phyloP scores from a whole-genome alignment of 2,888 invertebrate species.

The Melinaea menophilus region DNA sequence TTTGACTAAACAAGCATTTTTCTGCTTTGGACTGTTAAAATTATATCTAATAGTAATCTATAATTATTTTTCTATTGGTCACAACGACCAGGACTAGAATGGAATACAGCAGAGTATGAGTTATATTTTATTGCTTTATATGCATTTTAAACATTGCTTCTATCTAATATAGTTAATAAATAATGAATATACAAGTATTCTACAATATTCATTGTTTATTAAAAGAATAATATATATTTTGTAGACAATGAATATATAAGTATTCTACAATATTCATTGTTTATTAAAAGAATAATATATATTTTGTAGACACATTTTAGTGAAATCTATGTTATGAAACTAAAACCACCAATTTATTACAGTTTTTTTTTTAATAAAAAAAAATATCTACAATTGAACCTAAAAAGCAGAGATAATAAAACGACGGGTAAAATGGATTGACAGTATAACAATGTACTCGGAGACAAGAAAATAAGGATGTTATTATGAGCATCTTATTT shows the following conservation, averaged over 20 bases:
- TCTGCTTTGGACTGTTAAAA: constrained; percentile 14
- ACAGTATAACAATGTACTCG: too few relatives aligned
- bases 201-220: too few relatives aligned
- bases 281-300: too few relatives aligned
- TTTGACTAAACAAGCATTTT: constrained; percentile 23
- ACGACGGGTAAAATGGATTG: constrained; percentile 21
- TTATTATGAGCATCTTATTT: too few relatives aligned
- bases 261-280: too few relatives aligned
- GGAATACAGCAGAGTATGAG: constrained; percentile 5
- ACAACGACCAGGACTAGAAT: constrained; percentile 9
- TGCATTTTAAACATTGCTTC: constrained; percentile 4
- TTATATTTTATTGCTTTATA: constrained; percentile 33
- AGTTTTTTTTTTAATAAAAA: too few relatives aligned
- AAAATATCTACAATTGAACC: constrained; percentile 43
- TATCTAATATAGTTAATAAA: constrained; percentile 3
- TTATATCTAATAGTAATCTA: constrained; percentile 12
- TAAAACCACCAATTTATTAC: too few relatives aligned
- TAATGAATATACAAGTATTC: background rate
- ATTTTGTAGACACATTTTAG: too few relatives aligned
- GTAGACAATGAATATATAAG: background rate
- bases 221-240: too few relatives aligned
- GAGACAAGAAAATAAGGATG: too few relatives aligned
- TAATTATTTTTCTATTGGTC: constrained; percentile 14
- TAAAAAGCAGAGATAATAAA: constrained; percentile 49
- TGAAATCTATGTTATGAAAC: too few relatives aligned